These are phyloP conservation scores for Smutsia temminckii DNA, from an alignment of 2,797 vertebrate genomes.

Conservation along the genomic window DNA sequence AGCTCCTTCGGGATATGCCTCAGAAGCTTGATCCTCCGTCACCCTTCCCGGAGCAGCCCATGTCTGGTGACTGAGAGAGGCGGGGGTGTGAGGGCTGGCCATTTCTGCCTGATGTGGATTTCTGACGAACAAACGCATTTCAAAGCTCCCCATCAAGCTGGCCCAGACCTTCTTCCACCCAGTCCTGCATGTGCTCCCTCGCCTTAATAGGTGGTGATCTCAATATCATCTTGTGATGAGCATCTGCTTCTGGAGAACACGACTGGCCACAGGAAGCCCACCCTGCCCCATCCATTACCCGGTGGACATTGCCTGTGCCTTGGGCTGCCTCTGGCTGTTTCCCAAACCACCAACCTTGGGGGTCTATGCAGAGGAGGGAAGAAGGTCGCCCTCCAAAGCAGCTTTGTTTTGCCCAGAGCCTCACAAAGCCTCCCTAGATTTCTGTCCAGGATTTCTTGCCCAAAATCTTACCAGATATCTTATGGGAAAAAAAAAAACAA, in stretches of 20 bases:
- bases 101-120: not conserved
- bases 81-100: not conserved
- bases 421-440: not conserved
- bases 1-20: not conserved
- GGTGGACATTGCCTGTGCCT: not conserved
- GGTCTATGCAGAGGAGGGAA: not conserved
- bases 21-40: not conserved
- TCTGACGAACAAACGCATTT: not conserved
- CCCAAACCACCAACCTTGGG: not conserved
- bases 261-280: not conserved
- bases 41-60: not conserved
- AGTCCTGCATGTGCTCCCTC: not conserved
- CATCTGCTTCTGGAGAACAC: not conserved
- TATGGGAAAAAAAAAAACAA: not conserved
- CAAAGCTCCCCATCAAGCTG: too few species aligned
- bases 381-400: not conserved
- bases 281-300: not conserved
- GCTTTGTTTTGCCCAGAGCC: not conserved
- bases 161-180: not conserved
- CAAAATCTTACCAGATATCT: not conserved
- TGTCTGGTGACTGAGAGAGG: rapidly evolving
- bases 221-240: not conserved
- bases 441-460: not conserved
- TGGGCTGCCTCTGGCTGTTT: not conserved
- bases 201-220: not conserved